A percentile compares a stretch with the other conserved stretches of the same genome.
These are phyloP conservation scores for Thunnus albacares DNA, from an alignment of 2,797 vertebrate species.

Conservation along the genomic window DNA sequence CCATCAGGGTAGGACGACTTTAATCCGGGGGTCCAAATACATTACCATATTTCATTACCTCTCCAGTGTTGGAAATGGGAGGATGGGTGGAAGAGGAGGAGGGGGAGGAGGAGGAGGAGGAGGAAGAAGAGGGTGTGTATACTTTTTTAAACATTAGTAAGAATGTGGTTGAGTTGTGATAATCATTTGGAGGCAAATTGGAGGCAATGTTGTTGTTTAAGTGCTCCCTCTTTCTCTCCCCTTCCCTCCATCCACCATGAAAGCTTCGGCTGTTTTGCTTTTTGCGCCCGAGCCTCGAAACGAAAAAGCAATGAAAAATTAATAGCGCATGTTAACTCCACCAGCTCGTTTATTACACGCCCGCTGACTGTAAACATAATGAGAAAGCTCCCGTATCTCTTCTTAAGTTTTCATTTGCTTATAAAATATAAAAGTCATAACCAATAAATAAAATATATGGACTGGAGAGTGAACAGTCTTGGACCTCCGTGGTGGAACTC, in stretches of 20 bases:
- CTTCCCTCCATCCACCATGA: constrained; percentile 67
- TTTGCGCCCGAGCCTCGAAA: constrained; percentile 77
- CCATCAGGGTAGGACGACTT: constrained; percentile 83
- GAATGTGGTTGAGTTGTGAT: constrained; percentile 73
- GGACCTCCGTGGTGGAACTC: constrained; percentile 32
- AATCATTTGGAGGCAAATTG: constrained; percentile 80
- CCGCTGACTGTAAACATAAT: constrained; percentile 86
- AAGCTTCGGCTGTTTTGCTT: constrained; percentile 71
- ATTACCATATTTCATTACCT: constrained; percentile 87
- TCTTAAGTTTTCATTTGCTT: constrained; percentile 76
- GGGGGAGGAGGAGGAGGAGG: neutral
- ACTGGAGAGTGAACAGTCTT: constrained; percentile 49
- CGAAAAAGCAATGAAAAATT: constrained; percentile 86
- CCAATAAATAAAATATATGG: constrained; percentile 75
- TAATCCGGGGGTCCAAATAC: constrained; percentile 79
- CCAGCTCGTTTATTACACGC: constrained; percentile 87
- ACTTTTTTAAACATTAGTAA: constrained; percentile 78
- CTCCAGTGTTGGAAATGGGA: constrained; percentile 71
- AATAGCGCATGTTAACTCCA: constrained; percentile 86
- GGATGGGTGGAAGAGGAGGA: constrained; percentile 35
- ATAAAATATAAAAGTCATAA: constrained; percentile 72
- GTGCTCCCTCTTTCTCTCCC: constrained; percentile 44
- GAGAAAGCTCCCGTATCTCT: constrained; percentile 81
- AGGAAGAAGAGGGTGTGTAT: constrained; percentile 39
- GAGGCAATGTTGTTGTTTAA: constrained; percentile 69